Conservation (phyloP, 2,888 invertebrate species). For the Caenorhabditis parvicauda region DNA sequence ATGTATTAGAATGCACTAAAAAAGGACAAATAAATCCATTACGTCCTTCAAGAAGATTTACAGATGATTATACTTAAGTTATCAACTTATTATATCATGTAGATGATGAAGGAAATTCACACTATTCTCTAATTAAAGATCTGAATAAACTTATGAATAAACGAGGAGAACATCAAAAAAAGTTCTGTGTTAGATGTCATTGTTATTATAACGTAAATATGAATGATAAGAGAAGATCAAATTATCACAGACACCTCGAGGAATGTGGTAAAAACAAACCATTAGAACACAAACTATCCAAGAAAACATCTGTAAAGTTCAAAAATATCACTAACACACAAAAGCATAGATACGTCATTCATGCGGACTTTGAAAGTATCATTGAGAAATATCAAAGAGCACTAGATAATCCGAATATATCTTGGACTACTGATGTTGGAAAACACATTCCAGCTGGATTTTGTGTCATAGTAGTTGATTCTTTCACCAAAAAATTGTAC, state of each 20-base stretch:
- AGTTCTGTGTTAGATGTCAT: constrained; percentile 28
- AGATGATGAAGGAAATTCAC: constrained; percentile 16
- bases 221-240: constrained; percentile 15
- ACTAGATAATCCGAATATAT: constrained; percentile 16
- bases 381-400: constrained; percentile 13
- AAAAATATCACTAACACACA: constrained; percentile 22
- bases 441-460: constrained; percentile 27
- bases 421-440: constrained; percentile 18
- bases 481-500: constrained; percentile 2
- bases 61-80: constrained; percentile 8
- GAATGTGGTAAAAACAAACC: constrained; percentile 31
- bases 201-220: constrained; percentile 6
- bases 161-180: constrained; percentile 19
- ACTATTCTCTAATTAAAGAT: constrained; percentile 28
- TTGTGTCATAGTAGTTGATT: constrained; percentile 23
- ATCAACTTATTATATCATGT: constrained; percentile 24
- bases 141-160: constrained; percentile 21
- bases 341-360: constrained; percentile 25
- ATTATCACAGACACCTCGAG: constrained; percentile 21
- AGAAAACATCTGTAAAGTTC: constrained; percentile 20
- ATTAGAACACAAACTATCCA: constrained; percentile 7
- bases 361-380: constrained; percentile 25
- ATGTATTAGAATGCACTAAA: constrained; percentile 19
- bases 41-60: constrained; percentile 11
- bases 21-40: constrained; percentile 9